Conservation (phyloP, 2,113 vertebrate genomes). For the Spea multiplicata region DNA sequence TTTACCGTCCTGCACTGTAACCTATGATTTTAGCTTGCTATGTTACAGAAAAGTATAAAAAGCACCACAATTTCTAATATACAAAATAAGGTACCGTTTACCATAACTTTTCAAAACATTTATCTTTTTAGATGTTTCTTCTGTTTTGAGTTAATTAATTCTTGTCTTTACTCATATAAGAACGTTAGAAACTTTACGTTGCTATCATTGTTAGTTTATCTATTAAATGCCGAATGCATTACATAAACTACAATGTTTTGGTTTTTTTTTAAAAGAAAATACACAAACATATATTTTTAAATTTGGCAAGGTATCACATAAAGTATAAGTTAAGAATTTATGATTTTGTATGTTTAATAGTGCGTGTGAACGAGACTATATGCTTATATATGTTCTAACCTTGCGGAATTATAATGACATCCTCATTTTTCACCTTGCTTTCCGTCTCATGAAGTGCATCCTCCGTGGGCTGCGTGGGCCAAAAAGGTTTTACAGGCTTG, state of each 20-base stretch:
- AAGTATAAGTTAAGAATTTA: too few relatives aligned
- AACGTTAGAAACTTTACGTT: too few relatives aligned
- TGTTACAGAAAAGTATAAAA: too few relatives aligned
- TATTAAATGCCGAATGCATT: not conserved
- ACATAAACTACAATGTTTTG: not conserved
- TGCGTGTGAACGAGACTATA: slow-evolving; percentile 43
- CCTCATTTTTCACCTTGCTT: slow-evolving; percentile 76
- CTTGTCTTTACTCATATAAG: too few relatives aligned
- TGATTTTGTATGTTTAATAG: too few relatives aligned
- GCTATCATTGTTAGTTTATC: not conserved
- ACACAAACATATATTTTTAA: not conserved
- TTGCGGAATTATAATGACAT: slow-evolving; percentile 82
- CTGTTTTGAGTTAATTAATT: too few relatives aligned
- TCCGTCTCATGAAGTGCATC: slow-evolving; percentile 58
- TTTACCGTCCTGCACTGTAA: not conserved
- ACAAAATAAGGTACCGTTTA: too few relatives aligned
- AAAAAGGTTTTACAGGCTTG: slow-evolving; percentile 63
- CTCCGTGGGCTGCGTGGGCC: slow-evolving; percentile 66
- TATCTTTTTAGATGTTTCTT: too few relatives aligned
- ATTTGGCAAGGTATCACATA: not conserved
- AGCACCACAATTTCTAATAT: too few relatives aligned
- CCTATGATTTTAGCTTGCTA: too few relatives aligned
- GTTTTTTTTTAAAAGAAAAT: not conserved
- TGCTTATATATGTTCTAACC: slow-evolving; percentile 86
- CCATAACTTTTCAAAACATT: too few relatives aligned